A percentile compares a stretch with the other conserved stretches of the same genome.
These are phyloP conservation scores for Alsophila aescularia DNA, from an alignment of 2,888 invertebrate genomes.

Conservation along the genomic window DNA sequence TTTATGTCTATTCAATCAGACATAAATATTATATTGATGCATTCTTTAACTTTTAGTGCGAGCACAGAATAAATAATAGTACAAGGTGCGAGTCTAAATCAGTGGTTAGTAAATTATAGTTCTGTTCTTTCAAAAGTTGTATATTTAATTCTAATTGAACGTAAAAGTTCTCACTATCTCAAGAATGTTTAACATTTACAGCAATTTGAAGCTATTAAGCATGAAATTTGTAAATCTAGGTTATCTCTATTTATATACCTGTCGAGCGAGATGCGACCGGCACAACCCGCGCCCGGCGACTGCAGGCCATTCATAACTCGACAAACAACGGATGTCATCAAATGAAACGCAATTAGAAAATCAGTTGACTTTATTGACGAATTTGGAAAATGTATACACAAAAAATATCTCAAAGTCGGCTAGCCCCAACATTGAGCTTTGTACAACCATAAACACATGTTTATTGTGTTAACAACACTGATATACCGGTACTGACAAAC, in stretches of 20 bases:
- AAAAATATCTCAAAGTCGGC: constrained; percentile 62
- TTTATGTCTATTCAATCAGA: too few relatives aligned
- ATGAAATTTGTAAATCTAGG: background rate
- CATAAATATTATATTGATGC: too few relatives aligned
- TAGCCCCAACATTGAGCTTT: constrained; percentile 66
- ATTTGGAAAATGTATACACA: constrained; percentile 76
- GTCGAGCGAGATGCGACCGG: background rate
- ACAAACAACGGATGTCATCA: constrained; percentile 9
- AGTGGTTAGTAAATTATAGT: too few relatives aligned
- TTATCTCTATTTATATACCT: constrained; percentile 7
- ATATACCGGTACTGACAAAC: constrained; percentile 55
- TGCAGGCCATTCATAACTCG: background rate
- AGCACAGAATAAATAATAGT: too few relatives aligned
- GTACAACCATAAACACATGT: constrained; percentile 59
- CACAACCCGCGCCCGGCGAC: background rate
- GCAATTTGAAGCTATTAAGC: background rate
- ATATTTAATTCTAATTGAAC: too few relatives aligned
- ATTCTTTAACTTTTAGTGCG: too few relatives aligned
- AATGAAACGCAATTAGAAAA: constrained; percentile 61
- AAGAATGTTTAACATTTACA: too few relatives aligned
- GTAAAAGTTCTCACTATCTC: too few relatives aligned
- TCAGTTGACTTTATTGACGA: constrained; percentile 73
- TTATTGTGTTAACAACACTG: constrained; percentile 69
- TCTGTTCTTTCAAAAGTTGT: too few relatives aligned
- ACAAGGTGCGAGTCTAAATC: too few relatives aligned